Percentiles rank a stretch among this genome's conserved stretches.
These are phyloP conservation scores for Halcyon malimbica DNA, from an alignment of 2,113 vertebrate species.

Conservation along the genomic window DNA sequence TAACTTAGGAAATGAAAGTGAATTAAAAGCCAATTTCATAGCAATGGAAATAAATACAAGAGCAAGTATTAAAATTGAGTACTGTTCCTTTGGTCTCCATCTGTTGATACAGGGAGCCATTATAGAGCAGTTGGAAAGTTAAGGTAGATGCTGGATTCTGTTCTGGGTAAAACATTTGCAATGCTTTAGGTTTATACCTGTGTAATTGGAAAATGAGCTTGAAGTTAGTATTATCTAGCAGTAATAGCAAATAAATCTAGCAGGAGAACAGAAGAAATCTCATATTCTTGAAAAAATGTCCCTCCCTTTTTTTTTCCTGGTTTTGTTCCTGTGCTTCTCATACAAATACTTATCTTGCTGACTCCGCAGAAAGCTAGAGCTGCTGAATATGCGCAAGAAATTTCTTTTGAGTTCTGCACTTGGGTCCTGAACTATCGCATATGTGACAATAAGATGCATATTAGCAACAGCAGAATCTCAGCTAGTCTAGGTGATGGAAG, in stretches of 20 bases:
- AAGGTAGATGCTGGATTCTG: neutral
- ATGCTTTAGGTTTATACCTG: neutral
- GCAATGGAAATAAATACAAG: neutral
- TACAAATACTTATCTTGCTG: neutral
- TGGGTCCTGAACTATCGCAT: neutral
- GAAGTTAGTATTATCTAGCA: neutral
- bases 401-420: neutral
- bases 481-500: neutral
- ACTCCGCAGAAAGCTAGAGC: neutral
- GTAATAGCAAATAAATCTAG: neutral
- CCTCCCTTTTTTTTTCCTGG: no score
- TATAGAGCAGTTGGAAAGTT: neutral
- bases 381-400: neutral
- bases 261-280: neutral
- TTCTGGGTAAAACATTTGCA: neutral
- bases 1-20: conserved; percentile 43
- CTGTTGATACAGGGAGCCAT: neutral
- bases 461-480: neutral
- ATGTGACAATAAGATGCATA: neutral
- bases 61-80: neutral
- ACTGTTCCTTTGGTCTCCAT: neutral
- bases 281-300: neutral
- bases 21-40: conserved; percentile 38
- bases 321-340: neutral
- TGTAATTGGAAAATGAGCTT: neutral